phyloP scores from a whole-genome alignment of 2,113 vertebrate species.

The Aphyosemion australe region DNA sequence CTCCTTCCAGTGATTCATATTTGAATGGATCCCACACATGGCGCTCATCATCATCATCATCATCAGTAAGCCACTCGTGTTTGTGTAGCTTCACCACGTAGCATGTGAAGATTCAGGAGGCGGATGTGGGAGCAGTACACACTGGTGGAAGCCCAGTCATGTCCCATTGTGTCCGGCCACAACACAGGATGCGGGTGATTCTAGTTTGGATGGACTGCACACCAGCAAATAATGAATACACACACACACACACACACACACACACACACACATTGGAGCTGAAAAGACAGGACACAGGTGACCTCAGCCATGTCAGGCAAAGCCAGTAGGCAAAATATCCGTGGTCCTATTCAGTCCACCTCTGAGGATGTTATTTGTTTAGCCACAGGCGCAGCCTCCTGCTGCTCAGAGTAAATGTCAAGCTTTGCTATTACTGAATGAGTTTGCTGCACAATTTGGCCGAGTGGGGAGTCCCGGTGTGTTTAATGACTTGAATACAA shows the following conservation, averaged over 20 bases:
- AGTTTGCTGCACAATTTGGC: constrained; percentile 38
- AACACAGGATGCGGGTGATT: constrained; percentile 75
- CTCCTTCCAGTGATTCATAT: constrained; percentile 17
- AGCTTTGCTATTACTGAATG: constrained; percentile 27
- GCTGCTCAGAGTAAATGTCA: constrained; percentile 52
- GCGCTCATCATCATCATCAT: constrained; percentile 19
- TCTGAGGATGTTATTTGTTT: constrained; percentile 69
- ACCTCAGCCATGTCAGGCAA: constrained; percentile 65
- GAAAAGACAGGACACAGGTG: constrained; percentile 51
- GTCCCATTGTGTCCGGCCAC: constrained; percentile 60
- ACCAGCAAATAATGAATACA: constrained; percentile 40
- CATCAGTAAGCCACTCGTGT: constrained; percentile 19
- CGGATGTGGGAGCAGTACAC: constrained; percentile 58
- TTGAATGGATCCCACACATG: constrained; percentile 35
- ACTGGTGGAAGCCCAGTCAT: constrained; percentile 50
- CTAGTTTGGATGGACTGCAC: constrained; percentile 39
- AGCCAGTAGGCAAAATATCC: constrained; percentile 70
- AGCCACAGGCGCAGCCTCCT: constrained; percentile 40
- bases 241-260: constrained; percentile 1
- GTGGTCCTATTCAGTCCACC: constrained; percentile 40
- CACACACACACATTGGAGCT: constrained; percentile 7
- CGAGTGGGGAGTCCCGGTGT: constrained; percentile 8
- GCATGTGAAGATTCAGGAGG: constrained; percentile 51
- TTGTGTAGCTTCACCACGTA: constrained; percentile 10
- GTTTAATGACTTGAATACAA: constrained; percentile 36